Conservation (phyloP, 2,113 vertebrate genomes). For the Telmatochromis sp. region DNA sequence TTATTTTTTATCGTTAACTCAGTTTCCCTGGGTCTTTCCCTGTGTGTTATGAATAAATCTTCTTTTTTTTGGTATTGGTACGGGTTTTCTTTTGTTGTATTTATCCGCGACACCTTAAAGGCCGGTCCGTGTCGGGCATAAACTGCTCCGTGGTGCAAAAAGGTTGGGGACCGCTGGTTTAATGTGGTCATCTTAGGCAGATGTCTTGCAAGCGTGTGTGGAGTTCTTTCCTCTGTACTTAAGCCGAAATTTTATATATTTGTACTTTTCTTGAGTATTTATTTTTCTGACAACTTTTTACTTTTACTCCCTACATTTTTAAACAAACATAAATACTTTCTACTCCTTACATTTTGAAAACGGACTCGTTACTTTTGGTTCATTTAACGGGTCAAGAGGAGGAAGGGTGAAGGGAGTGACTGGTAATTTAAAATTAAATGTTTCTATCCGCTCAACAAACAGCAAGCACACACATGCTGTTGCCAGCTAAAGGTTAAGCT, state of each 20-base stretch:
- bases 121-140: rapidly evolving
- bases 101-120: not conserved
- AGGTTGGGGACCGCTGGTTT: not conserved
- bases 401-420: not conserved
- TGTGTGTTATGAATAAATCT: rapidly evolving
- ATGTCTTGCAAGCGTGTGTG: slow-evolving; percentile 9
- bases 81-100: not conserved
- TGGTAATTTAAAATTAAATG: not conserved
- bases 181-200: not conserved
- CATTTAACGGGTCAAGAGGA: not conserved
- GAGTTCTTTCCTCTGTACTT: not conserved
- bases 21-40: not conserved
- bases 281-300: no score
- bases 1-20: not conserved
- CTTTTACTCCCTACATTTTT: not conserved
- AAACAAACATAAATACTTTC: no score
- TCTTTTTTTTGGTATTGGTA: not conserved
- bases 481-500: not conserved
- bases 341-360: not conserved
- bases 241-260: not conserved
- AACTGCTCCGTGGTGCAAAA: rapidly evolving
- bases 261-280: no score
- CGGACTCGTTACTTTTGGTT: not conserved
- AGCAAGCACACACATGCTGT: not conserved
- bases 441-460: not conserved